Percentiles rank a stretch among this genome's conserved stretches.
Conservation (phyloP, 1,140 invertebrate species). For the Belonocnema kinseyi region DNA sequence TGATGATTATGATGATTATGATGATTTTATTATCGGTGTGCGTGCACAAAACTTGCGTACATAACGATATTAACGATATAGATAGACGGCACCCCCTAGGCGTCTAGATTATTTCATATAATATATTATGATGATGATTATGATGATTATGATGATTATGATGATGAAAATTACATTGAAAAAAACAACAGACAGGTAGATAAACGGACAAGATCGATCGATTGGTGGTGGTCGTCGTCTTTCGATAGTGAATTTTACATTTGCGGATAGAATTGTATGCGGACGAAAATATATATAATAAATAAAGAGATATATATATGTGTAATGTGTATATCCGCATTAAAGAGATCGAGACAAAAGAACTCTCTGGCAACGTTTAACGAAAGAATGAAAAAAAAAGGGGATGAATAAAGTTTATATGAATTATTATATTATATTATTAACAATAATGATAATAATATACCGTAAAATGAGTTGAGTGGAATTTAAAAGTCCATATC, state of each 20-base stretch:
- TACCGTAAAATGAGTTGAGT: neutral
- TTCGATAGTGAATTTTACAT: neutral
- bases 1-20: too few relatives aligned
- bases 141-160: constrained; percentile 35
- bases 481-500: too few relatives aligned
- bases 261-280: constrained; percentile 23
- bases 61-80: constrained; percentile 37
- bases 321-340: constrained; percentile 61
- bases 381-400: constrained; percentile 59
- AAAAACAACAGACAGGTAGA: constrained; percentile 2
- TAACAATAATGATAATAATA: constrained; percentile 52
- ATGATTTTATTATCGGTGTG: constrained; percentile 53
- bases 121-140: constrained; percentile 42
- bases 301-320: constrained; percentile 55
- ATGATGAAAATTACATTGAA: constrained; percentile 55
- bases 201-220: neutral
- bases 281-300: constrained; percentile 34
- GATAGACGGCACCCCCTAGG: constrained; percentile 43
- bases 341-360: constrained; percentile 33
- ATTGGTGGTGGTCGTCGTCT: too few relatives aligned
- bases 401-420: constrained; percentile 73
- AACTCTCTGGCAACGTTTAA: constrained; percentile 34
- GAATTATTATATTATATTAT: constrained; percentile 67
- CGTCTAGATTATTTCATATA: constrained; percentile 59
- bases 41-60: constrained; percentile 48